Conservation (phyloP, 2,888 invertebrate species). For the Polymixis lichenea region DNA sequence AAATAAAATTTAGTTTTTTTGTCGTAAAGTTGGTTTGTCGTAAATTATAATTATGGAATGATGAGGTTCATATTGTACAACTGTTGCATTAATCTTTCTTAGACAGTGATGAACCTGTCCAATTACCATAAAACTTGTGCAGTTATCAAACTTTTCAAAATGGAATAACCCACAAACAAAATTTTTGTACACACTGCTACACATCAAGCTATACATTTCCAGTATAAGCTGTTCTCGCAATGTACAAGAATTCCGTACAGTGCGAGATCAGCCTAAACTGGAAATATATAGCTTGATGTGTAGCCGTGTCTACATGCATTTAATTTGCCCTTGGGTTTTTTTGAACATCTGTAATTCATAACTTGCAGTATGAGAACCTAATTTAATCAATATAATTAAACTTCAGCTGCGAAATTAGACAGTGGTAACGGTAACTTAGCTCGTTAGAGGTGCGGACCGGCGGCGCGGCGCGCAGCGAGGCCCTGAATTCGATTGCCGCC, state of each 20-base stretch:
- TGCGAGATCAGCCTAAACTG: no score
- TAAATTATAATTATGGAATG: not conserved
- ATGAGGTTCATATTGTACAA: not conserved
- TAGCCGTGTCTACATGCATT: no score
- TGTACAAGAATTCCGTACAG: no score
- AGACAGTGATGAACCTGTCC: not conserved
- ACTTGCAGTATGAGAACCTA: not conserved
- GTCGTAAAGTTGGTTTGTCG: no score
- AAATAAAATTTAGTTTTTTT: not conserved
- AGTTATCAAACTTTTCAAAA: not conserved
- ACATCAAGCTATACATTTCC: no score
- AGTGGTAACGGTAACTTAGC: no score
- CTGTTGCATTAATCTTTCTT: not conserved
- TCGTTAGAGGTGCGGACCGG: not conserved
- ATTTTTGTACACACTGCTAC: no score
- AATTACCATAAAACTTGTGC: not conserved
- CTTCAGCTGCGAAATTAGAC: not conserved
- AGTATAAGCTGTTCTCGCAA: no score
- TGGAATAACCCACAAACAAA: slow-evolving; percentile 17
- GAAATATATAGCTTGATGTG: no score
- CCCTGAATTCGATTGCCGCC: not conserved
- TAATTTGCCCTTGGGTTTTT: slow-evolving; percentile 17
- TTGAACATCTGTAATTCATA: not conserved
- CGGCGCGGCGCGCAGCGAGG: no score
- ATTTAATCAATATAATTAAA: not conserved